Evolutionary conservation across 2,113 vertebrate genomes (phyloP).

Genomic region (Labeo rohita): DNA sequence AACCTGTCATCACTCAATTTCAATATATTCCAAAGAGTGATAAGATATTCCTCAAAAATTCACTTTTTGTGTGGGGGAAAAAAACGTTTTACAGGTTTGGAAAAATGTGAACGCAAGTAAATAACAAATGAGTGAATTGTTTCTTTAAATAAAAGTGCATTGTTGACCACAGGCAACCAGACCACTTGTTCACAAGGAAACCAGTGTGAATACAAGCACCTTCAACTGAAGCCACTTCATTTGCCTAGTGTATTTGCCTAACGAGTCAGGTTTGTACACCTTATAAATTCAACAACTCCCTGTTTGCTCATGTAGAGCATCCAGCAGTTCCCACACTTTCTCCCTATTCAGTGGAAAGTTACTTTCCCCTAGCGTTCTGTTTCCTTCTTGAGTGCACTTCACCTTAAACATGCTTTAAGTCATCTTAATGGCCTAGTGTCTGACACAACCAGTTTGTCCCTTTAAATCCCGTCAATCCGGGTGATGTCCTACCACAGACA

Average conservation of each 20-base stretch:
- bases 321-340: background rate
- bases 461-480: constrained; percentile 42
- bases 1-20: background rate
- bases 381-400: background rate
- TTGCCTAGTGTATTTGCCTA: constrained; percentile 36
- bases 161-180: background rate
- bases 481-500: constrained; percentile 22
- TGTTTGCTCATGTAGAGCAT: background rate
- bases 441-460: constrained; percentile 35
- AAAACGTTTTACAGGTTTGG: background rate
- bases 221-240: constrained; percentile 27
- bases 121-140: background rate
- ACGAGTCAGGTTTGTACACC: background rate
- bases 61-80: background rate
- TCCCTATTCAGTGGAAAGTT: background rate
- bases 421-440: background rate
- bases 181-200: constrained; percentile 9
- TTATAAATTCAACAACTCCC: background rate
- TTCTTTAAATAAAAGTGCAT: background rate
- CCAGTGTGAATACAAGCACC: background rate
- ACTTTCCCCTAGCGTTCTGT: background rate
- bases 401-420: background rate
- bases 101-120: background rate
- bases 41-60: background rate
- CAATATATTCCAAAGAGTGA: background rate